Percentiles rank a stretch among this genome's conserved stretches.
phyloP scores from a whole-genome alignment of 2,888 invertebrate species.

The Drosophila pseudotakahashii region DNA sequence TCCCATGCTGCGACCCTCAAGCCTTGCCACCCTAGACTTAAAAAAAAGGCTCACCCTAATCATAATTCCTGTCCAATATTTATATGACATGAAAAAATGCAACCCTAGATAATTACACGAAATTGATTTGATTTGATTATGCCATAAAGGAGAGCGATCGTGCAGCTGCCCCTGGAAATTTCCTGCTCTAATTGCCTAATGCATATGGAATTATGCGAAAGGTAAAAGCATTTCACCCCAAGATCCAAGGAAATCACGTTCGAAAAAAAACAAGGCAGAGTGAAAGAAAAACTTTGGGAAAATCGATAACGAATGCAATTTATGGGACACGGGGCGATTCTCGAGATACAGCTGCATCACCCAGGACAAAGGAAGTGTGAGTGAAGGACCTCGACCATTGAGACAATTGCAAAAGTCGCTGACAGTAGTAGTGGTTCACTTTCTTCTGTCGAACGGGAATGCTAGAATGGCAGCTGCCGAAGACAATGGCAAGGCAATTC shows the following conservation, averaged over 20 bases:
- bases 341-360: conserved; percentile 36
- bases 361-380: conserved; percentile 42
- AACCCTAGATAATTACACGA: conserved; percentile 55
- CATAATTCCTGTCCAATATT: conserved; percentile 47
- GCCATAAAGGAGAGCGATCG: conserved; percentile 30
- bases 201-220: conserved; percentile 57
- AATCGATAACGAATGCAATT: conserved; percentile 66
- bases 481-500: conserved; percentile 29
- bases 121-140: conserved; percentile 67
- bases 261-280: conserved; percentile 17
- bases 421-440: conserved; percentile 24
- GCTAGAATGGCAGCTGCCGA: conserved; percentile 28
- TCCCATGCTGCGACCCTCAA: conserved; percentile 19
- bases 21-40: conserved; percentile 4
- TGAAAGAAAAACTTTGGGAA: conserved; percentile 29
- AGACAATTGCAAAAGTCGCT: conserved; percentile 48
- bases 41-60: conserved; percentile 32
- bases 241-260: conserved; percentile 19
- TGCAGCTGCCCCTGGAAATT: conserved; percentile 52
- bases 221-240: conserved; percentile 28
- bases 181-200: conserved; percentile 67
- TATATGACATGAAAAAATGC: conserved; percentile 37
- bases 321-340: conserved; percentile 64
- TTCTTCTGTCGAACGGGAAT: conserved; percentile 34
- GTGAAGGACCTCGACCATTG: conserved; percentile 31